These are phyloP conservation scores for Scaptomyza montana DNA, from an alignment of 1,140 invertebrate species.

Conservation along the genomic window DNA sequence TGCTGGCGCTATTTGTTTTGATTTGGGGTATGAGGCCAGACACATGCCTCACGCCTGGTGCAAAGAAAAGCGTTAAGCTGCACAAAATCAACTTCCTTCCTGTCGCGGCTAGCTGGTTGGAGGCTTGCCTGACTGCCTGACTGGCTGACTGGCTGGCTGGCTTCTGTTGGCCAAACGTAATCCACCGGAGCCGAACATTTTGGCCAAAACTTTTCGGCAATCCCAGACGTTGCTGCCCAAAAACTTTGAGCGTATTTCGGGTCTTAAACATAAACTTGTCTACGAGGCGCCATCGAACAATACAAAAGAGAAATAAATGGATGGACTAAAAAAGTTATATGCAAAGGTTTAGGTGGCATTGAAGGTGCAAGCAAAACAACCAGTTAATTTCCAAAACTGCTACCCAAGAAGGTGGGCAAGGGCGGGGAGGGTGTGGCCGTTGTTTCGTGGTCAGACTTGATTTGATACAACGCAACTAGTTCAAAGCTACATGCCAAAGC, in stretches of 20 bases:
- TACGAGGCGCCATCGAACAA: slow-evolving; percentile 63
- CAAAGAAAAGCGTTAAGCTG: slow-evolving; percentile 64
- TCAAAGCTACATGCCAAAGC: slow-evolving; percentile 31
- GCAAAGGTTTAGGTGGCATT: slow-evolving; percentile 2
- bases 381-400: slow-evolving; percentile 71
- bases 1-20: slow-evolving; percentile 5
- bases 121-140: slow-evolving; percentile 2
- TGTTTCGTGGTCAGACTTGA: slow-evolving; percentile 51
- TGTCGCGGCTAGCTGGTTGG: slow-evolving; percentile 56
- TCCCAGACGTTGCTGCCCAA: slow-evolving; percentile 33
- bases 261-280: slow-evolving; percentile 56
- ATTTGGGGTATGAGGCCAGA: slow-evolving; percentile 32
- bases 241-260: slow-evolving; percentile 69
- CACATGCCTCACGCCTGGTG: slow-evolving; percentile 13
- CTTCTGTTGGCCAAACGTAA: slow-evolving; percentile 28
- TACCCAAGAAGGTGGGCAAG: not conserved
- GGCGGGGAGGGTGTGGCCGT: slow-evolving; percentile 7
- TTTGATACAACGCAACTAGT: slow-evolving; percentile 51
- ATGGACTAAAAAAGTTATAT: slow-evolving; percentile 2
- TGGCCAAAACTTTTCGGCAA: slow-evolving; percentile 33
- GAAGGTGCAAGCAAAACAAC: slow-evolving; percentile 59
- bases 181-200: slow-evolving; percentile 21
- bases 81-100: slow-evolving; percentile 77
- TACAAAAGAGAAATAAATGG: slow-evolving; percentile 33
- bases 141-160: slow-evolving; percentile 10